Evolutionary conservation across 2,888 invertebrate species (phyloP).

Genomic region (Furcula furcula): DNA sequence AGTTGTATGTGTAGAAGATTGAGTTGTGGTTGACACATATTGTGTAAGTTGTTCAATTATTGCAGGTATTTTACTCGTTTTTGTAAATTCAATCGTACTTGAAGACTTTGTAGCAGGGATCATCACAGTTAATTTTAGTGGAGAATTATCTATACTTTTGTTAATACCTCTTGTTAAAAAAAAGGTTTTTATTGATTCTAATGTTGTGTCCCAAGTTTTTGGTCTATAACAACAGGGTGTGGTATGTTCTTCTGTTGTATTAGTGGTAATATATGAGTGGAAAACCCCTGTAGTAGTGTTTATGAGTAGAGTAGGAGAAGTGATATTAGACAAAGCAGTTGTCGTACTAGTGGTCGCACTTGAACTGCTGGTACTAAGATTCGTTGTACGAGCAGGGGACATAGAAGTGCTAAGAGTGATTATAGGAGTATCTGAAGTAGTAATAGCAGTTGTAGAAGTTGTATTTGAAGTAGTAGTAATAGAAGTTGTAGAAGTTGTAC

Average conservation of each 20-base stretch:
- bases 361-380: no score
- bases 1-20: neutral
- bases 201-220: conserved; percentile 29
- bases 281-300: neutral
- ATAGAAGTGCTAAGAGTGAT: neutral
- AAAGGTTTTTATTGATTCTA: conserved; percentile 2
- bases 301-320: neutral
- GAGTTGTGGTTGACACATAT: neutral
- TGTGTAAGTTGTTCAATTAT: conserved; percentile 6
- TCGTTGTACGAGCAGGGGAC: neutral
- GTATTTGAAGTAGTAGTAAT: neutral
- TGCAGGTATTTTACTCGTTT: neutral
- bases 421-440: conserved; percentile 3
- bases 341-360: no score
- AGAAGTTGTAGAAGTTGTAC: neutral
- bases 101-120: neutral
- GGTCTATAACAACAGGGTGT: conserved; percentile 28
- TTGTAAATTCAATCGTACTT: neutral
- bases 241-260: neutral
- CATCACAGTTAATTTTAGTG: no score
- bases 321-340: neutral
- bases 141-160: no score
- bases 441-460: conserved; percentile 1
- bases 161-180: neutral
- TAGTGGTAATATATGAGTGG: neutral